A percentile compares a stretch with the other conserved stretches of the same genome.
phyloP scores from a whole-genome alignment of 2,113 vertebrate genomes.

The Equus przewalskii region DNA sequence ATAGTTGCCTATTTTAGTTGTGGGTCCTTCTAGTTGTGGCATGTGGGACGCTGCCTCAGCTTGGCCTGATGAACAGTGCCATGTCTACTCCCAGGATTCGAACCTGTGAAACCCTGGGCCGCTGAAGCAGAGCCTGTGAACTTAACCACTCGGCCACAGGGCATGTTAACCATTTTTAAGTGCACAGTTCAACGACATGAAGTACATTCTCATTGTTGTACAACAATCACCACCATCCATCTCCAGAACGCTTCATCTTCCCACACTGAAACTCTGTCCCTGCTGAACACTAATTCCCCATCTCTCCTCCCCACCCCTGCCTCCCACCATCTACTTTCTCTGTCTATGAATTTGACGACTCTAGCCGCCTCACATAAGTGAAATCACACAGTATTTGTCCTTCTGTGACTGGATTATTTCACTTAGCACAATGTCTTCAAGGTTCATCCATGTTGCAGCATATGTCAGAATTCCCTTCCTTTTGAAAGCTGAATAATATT shows the following conservation, averaged over 20 bases:
- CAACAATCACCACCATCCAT: background rate
- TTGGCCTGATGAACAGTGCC: no score
- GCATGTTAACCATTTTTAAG: background rate
- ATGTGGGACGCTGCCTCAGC: no score
- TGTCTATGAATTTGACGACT: background rate
- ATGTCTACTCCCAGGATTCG: no score
- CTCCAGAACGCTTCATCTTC: background rate
- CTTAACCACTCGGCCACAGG: no score
- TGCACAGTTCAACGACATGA: no score
- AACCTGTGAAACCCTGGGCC: no score
- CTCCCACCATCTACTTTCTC: no score
- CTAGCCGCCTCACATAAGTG: background rate
- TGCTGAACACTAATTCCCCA: background rate
- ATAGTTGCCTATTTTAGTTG: no score
- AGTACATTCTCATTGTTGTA: no score
- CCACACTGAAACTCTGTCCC: background rate
- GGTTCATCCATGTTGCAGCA: no score
- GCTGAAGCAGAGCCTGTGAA: no score
- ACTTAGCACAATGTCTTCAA: background rate
- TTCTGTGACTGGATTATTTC: background rate
- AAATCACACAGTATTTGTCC: background rate
- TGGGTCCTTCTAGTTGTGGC: no score
- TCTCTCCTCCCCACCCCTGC: background rate
- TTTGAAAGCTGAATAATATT: background rate
- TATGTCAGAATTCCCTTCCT: background rate